Evolutionary conservation across 2,797 vertebrate genomes (phyloP).

Genomic region (Glyptemys insculpta): DNA sequence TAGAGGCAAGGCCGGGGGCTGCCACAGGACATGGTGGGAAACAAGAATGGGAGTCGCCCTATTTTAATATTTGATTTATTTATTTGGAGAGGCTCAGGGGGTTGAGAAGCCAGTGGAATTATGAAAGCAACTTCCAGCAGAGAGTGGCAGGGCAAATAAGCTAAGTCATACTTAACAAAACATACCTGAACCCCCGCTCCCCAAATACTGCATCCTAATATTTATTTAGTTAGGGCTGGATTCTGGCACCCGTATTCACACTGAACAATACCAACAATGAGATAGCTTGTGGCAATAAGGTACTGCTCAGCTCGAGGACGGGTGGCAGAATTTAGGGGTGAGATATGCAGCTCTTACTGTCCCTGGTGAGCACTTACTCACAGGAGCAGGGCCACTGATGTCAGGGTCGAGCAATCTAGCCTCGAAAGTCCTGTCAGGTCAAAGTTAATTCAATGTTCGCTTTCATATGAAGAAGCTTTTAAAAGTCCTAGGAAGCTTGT

Average conservation of each 20-base stretch:
- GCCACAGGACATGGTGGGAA: rapidly evolving
- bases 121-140: neutral
- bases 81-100: neutral
- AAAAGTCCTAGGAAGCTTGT: rapidly evolving
- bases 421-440: neutral
- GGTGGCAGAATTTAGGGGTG: neutral
- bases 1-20: neutral
- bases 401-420: rapidly evolving
- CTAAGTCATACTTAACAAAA: neutral
- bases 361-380: neutral
- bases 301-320: neutral
- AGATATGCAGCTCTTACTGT: neutral
- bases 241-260: neutral
- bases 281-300: neutral
- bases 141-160: neutral
- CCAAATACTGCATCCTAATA: rapidly evolving
- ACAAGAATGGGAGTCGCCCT: neutral
- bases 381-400: neutral
- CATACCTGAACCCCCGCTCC: neutral
- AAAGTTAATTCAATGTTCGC: neutral
- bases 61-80: neutral
- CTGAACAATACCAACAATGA: rapidly evolving
- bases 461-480: neutral
- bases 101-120: neutral
- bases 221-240: neutral